Conservation (phyloP, 2,113 vertebrate genomes). For the Lophius piscatorius region DNA sequence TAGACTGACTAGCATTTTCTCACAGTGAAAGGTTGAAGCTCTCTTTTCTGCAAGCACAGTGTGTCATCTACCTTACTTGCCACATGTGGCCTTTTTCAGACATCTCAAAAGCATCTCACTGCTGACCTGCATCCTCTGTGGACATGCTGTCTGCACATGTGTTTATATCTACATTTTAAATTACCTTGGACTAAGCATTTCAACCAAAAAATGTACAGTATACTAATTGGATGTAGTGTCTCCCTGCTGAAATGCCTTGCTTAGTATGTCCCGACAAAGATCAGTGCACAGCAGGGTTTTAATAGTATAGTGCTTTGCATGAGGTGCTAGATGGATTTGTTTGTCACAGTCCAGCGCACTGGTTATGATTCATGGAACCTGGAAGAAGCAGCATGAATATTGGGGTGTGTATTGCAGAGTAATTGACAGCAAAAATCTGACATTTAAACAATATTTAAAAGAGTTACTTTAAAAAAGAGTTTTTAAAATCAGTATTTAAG, state of each 20-base stretch:
- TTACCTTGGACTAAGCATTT: background rate
- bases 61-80: conserved; percentile 18
- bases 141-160: background rate
- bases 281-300: no score
- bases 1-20: no score
- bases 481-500: no score
- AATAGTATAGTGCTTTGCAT: background rate
- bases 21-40: no score
- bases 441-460: no score
- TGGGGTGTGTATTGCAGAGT: no score
- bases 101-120: conserved; percentile 19
- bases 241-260: no score
- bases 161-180: background rate
- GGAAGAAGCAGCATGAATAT: conserved; percentile 19
- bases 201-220: background rate
- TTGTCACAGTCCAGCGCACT: background rate
- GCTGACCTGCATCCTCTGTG: background rate
- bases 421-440: no score
- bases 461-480: no score
- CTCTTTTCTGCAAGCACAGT: no score
- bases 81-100: conserved; percentile 14
- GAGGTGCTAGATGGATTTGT: conserved; percentile 7
- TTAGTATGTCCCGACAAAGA: no score
- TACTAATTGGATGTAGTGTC: no score
- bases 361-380: conserved; percentile 55